Conservation (phyloP, 2,113 vertebrate species). For the Elaphurus davidianus region DNA sequence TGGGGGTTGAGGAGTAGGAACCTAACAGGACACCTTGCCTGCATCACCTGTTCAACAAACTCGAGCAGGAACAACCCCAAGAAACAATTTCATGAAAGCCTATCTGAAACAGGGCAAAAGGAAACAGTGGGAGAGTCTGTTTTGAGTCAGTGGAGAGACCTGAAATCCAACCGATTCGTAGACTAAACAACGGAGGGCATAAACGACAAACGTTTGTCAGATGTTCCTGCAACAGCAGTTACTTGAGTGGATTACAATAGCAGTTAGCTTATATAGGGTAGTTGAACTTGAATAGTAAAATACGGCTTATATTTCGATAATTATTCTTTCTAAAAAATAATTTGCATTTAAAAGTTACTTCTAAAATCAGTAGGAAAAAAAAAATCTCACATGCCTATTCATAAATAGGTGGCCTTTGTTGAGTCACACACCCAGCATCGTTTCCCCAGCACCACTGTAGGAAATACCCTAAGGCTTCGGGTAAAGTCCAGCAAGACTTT, state of each 20-base stretch:
- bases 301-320: neutral
- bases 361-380: neutral
- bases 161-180: neutral
- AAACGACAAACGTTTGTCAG: neutral
- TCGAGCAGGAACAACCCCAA: neutral
- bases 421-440: neutral
- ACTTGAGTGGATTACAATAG: neutral
- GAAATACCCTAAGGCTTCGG: neutral
- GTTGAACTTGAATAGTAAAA: neutral
- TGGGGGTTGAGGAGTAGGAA: neutral
- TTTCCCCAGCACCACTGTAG: neutral
- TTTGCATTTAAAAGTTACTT: neutral
- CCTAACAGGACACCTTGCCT: fast-evolving
- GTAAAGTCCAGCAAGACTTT: neutral
- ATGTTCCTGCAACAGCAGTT: neutral
- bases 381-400: neutral
- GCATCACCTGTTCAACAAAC: neutral
- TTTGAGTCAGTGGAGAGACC: neutral
- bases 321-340: neutral
- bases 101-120: neutral
- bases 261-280: neutral
- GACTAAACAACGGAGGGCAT: neutral
- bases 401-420: neutral
- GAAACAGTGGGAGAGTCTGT: neutral
- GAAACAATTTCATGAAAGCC: neutral